Evolutionary conservation across 2,797 vertebrate genomes (phyloP), one percentile per base, ranked within the genome.

Genomic region (Dromococcyx pavoninus): DNA sequence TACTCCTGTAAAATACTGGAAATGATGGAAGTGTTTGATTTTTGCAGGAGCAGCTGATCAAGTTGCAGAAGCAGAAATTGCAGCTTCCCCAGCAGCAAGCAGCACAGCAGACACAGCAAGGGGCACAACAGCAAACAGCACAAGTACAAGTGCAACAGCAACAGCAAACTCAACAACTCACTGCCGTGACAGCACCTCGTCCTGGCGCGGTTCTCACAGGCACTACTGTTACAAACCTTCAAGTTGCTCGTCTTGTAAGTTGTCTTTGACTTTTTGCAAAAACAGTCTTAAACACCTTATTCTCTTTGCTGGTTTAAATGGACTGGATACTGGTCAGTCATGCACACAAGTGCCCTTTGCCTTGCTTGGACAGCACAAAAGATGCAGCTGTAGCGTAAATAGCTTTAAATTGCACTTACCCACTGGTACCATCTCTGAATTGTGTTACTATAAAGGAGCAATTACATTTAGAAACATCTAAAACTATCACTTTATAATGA

Each of bases 51-150:
- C 97, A 99, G 94, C 97, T 98, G 83, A 88, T 99, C 44, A 99
- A 99, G 95, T 96, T 99, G 95, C 99, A 99, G 91, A 99, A 99
- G 91, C 99, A 99, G 92, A 99, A 99, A 85, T 87, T 99, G 96
- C 99, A 99, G 97, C 97, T 98, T 37, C 97, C 98, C 14, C 98
- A 98, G 89, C 99, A 98, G 91, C 98, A 97, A 41, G 95, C 97
- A 6, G 97, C 97, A 4, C 98, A 98, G 64, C 98, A 98, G 94
- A 73, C 95, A 23, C 25, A 96, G 97, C 61, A 98, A 50, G 97
- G 97, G 91, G 95, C 98, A 11, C 98, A 98, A 39, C 98, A 98
- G 94, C 98, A 98, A 95, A 87, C 97, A 5, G 75, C 96, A 4
- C 97, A 97, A 83, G 96, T 96, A 1, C 99, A 99, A 94, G 98